Base-by-base conservation (phyloP, 1,140 invertebrate genomes). In the Zaprionus camerounensis region DNA sequence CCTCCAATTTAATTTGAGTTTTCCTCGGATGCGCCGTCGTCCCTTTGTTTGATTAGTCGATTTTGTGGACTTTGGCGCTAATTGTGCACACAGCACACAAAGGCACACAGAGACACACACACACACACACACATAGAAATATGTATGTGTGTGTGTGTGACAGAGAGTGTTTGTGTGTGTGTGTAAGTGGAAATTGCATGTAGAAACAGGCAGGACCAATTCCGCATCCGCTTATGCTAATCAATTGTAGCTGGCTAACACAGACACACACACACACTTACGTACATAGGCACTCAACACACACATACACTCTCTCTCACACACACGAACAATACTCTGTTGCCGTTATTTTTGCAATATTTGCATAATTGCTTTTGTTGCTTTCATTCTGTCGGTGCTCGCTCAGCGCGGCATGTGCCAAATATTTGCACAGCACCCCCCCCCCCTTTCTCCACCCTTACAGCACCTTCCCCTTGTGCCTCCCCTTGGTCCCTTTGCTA, bases 291-390 rank as follows among this genome's bases (percentile, higher is more conserved):
- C 44, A 15, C 66, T 15, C 17, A 34, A 9, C 9, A 49, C 34
- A 20, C 56, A 55, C 56, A 65, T 55, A 49, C 57, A 28, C 44
- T 65, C 44, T 41, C 22, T n/a, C 69, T 5, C n/a, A 36, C 51
- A 28, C 65, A 61, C 61, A 51, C 38, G 20, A 20, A 34, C 58
- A 74, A 59, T 66, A 71, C 69, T 76, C 55, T 72, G 73, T 63
- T 80, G 77, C 59, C 72, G 69, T 80, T 82, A 74, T 82, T 82
- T 82, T 81, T 74, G 75, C 78, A 80, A 81, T 81, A 81, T 81
- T 81, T 81, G 80, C 80, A 81, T 81, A 81, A 81, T 81, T 81
- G 80, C 78, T 82, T 82, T 82, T 82, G 80, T 80, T 82, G 73
- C 74, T 82, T 80, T 79, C 78, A 70, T 77, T 77, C 80, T 62